Evolutionary conservation across 2,888 invertebrate genomes (phyloP).

Genomic region (Eupelmus urozonus): DNA sequence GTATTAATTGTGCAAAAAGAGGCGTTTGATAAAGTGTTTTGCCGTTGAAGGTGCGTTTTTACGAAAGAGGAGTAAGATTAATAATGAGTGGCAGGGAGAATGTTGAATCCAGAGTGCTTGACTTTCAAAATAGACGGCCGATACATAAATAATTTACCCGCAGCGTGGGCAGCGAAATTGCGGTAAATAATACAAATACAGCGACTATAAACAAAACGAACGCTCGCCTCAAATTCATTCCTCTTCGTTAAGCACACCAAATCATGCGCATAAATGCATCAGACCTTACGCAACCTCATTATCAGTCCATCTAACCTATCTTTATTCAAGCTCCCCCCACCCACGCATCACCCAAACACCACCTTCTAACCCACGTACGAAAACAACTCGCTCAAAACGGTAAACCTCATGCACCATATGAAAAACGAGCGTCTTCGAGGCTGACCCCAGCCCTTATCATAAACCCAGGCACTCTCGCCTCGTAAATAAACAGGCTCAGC

Average conservation of each 20-base stretch:
- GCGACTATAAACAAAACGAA: background rate
- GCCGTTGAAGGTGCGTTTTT: too few relatives aligned
- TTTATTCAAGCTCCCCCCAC: background rate
- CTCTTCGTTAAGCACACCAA: slow-evolving; percentile 7
- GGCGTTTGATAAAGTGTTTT: too few relatives aligned
- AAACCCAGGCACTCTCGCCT: too few relatives aligned
- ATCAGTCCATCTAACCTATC: background rate
- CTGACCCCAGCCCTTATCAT: too few relatives aligned
- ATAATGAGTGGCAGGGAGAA: too few relatives aligned
- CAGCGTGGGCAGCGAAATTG: background rate
- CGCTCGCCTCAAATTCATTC: background rate
- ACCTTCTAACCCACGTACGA: background rate
- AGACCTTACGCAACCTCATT: slow-evolving; percentile 3
- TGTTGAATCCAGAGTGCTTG: too few relatives aligned
- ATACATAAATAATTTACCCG: background rate
- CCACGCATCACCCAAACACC: background rate
- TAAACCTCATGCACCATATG: background rate
- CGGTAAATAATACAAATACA: background rate
- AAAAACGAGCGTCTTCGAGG: too few relatives aligned
- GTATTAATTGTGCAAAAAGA: too few relatives aligned
- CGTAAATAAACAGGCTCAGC: slow-evolving; percentile 20
- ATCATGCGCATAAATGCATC: slow-evolving; percentile 24
- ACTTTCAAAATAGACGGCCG: background rate
- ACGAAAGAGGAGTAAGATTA: too few relatives aligned
- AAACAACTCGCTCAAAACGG: background rate